Evolutionary conservation across 2,113 vertebrate genomes (phyloP), one percentile per base, ranked within the genome.

Genomic region (Camelus dromedarius): DNA sequence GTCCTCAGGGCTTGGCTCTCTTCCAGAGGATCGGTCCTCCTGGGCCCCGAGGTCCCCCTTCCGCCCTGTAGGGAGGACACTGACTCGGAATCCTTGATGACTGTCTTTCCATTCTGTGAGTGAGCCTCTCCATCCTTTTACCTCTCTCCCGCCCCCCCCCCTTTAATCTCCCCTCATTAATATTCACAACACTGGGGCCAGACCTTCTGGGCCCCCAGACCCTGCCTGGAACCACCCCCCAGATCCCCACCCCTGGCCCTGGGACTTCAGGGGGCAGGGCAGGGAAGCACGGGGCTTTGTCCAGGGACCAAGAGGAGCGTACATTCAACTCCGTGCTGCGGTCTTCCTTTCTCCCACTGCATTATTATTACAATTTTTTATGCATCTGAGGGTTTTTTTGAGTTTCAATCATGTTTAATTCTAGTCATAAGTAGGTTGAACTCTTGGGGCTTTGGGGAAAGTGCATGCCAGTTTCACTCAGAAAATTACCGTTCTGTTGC

Each of bases 401-500:
- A 75, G 32, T 52, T 62, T 58, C 60, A 32, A 8, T 96, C 64
- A 9, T 84, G n/a, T 50, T 84, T 97, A 81, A 95, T 89, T 91
- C 54, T 75, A 46, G 50, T 76, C 75, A 77, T 46, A 48, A 86
- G 24, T 86, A 42, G 35, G 14, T 52, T 48, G 32, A 24, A 66
- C 24, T 80, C 46, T 54, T 77, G 81, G 50, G 35, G 46, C 52
- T 75, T 94, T 89, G 46, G 30, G 35, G 35, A 35, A 95, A 56
- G 35, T 70, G 13, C 54, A 52, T 92, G 52, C 16, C 50, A 58
- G 26, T 85, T 50, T 77, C 54, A 19, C 62, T 95, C 28, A 91
- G 89, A 96, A 96, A 95, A 90, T 76, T 58, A 69, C 62, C 13
- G 4, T 92, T 93, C 80, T 42, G 20, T 56, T 77, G 73, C 54